Evolutionary conservation across 2,797 vertebrate genomes (phyloP).

Genomic region (Lacerta bilineata): DNA sequence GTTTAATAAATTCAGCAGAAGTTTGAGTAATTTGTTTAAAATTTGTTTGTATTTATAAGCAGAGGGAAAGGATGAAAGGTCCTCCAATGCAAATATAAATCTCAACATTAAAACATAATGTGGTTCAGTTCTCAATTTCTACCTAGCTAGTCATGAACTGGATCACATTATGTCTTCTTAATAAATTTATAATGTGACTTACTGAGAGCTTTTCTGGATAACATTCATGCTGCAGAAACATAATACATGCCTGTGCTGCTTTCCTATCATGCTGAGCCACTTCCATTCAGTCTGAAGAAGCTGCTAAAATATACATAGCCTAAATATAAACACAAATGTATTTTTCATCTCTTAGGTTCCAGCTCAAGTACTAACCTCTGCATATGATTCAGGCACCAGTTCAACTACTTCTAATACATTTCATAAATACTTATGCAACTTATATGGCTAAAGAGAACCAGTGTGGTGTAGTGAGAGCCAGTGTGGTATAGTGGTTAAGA

Average conservation of each 20-base stretch:
- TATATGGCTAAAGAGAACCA: no score
- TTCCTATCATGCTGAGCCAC: conserved; percentile 52
- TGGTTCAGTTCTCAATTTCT: neutral
- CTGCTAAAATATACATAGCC: conserved; percentile 55
- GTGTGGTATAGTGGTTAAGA: no score
- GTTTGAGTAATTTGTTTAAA: neutral
- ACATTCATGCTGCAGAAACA: conserved; percentile 56
- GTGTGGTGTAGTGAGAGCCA: no score
- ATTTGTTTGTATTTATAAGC: neutral
- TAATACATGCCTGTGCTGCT: conserved; percentile 51
- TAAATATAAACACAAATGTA: conserved; percentile 36
- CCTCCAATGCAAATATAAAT: neutral
- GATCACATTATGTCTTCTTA: neutral
- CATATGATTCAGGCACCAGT: neutral
- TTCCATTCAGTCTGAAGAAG: conserved; percentile 40
- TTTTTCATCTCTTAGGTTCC: neutral
- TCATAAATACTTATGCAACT: neutral
- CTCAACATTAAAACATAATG: neutral
- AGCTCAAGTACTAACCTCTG: neutral
- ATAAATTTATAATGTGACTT: conserved; percentile 32
- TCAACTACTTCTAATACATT: neutral
- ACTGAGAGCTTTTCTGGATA: conserved; percentile 41
- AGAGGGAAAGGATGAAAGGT: neutral
- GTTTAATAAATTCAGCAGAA: neutral
- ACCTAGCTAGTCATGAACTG: neutral